Evolutionary conservation across 1,140 invertebrate genomes (phyloP).

Genomic region (Pogonomyrmex barbatus): DNA sequence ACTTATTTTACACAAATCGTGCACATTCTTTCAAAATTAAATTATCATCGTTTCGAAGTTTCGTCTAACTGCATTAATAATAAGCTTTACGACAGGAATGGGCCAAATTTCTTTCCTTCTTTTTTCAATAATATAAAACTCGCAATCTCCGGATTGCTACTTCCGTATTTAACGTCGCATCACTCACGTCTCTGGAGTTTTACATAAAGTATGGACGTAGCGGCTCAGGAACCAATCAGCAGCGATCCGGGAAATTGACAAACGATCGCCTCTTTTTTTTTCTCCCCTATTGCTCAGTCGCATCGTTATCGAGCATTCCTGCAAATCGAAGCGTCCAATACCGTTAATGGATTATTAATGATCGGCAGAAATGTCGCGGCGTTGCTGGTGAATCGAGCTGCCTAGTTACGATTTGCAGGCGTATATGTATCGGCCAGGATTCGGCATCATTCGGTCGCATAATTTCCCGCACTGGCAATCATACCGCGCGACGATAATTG

Average conservation of each 20-base stretch:
- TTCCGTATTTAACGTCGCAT: constrained; percentile 39
- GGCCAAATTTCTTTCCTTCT: background rate
- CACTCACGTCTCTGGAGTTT: constrained; percentile 20
- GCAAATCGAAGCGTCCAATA: constrained; percentile 62
- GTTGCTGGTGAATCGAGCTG: background rate
- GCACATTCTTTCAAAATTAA: background rate
- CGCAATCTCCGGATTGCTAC: constrained; percentile 34
- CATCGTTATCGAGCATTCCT: constrained; percentile 55
- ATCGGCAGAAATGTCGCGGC: constrained; percentile 62
- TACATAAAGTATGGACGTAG: constrained; percentile 48
- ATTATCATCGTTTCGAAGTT: constrained; percentile 9
- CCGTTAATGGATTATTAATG: constrained; percentile 70
- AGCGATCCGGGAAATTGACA: constrained; percentile 69
- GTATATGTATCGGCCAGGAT: constrained; percentile 39
- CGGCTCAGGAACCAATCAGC: constrained; percentile 71
- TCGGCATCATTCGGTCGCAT: constrained; percentile 43
- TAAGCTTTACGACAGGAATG: background rate
- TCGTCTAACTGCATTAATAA: constrained; percentile 11
- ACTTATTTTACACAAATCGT: background rate
- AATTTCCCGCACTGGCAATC: constrained; percentile 69
- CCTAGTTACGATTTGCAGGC: constrained; percentile 14
- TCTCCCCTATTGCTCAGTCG: constrained; percentile 37
- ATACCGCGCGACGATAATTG: constrained; percentile 73
- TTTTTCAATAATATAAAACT: constrained; percentile 27
- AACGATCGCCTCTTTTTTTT: constrained; percentile 73